phyloP scores from a whole-genome alignment of 2,888 invertebrate genomes.

The Iphiclides podalirius region DNA sequence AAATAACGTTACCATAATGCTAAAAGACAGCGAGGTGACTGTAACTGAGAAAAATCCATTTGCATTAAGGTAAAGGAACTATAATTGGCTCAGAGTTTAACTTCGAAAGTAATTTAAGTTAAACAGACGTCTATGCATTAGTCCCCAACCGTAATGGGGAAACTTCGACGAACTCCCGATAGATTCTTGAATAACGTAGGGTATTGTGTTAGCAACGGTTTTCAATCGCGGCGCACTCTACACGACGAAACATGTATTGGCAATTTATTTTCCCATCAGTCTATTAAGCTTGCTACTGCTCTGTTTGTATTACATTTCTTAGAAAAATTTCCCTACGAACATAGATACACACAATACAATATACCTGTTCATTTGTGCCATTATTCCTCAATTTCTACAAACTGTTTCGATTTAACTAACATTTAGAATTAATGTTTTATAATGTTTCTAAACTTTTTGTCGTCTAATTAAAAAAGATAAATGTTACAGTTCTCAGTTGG shows the following conservation, averaged over 20 bases:
- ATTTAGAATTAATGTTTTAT: too few species aligned
- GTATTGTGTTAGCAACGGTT: constrained; percentile 2
- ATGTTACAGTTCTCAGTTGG: too few species aligned
- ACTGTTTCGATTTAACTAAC: too few species aligned
- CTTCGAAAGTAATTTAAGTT: constrained; percentile 50
- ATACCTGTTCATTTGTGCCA: too few species aligned
- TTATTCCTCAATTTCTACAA: too few species aligned
- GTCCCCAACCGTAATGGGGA: constrained; percentile 38
- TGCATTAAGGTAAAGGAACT: constrained; percentile 34
- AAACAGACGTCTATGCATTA: constrained; percentile 38
- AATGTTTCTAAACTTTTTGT: too few species aligned
- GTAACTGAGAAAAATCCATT: not conserved
- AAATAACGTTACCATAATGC: not conserved
- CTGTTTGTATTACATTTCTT: not conserved
- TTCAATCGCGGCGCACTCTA: not conserved
- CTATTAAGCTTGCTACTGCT: not conserved
- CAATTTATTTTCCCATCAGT: not conserved
- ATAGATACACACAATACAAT: too few species aligned
- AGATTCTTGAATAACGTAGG: constrained; percentile 39
- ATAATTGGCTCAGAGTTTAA: constrained; percentile 34
- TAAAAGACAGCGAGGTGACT: not conserved
- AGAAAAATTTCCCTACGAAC: not conserved
- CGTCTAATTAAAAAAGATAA: too few species aligned
- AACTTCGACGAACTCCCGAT: constrained; percentile 36
- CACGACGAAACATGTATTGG: not conserved